Conservation (phyloP, 2,888 invertebrate genomes). For the Hirtodrosophila confusa region DNA sequence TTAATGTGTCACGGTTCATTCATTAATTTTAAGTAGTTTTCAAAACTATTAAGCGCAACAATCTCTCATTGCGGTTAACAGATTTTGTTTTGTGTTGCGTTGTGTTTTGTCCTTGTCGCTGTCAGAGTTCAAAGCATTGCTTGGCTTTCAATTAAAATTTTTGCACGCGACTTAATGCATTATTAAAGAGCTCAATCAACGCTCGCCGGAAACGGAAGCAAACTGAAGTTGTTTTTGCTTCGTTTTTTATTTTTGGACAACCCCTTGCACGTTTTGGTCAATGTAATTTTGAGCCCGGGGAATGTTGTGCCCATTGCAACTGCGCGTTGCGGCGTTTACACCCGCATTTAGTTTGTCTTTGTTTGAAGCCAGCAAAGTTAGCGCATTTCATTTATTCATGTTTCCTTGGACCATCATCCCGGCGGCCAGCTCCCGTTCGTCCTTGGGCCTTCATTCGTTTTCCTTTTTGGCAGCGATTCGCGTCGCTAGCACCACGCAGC, state of each 20-base stretch:
- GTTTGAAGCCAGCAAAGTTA: constrained; percentile 68
- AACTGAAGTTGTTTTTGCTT: constrained; percentile 27
- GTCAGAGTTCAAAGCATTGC: constrained; percentile 18
- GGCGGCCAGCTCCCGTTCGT: constrained; percentile 16
- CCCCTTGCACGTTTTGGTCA: constrained; percentile 9
- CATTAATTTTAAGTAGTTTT: constrained; percentile 73
- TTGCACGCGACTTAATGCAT: constrained; percentile 38
- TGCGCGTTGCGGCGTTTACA: constrained; percentile 59
- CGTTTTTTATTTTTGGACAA: constrained; percentile 12
- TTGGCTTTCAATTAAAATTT: constrained; percentile 43
- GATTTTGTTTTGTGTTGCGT: constrained; percentile 31
- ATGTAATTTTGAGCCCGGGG: background rate
- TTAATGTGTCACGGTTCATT: constrained; percentile 72
- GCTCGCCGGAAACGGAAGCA: constrained; percentile 60
- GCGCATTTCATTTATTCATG: constrained; percentile 79
- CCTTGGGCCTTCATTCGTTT: constrained; percentile 9
- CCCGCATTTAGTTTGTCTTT: constrained; percentile 72
- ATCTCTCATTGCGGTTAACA: constrained; percentile 46
- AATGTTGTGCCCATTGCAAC: constrained; percentile 36
- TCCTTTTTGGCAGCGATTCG: constrained; percentile 11
- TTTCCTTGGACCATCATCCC: constrained; percentile 58
- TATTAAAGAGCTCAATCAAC: constrained; percentile 72
- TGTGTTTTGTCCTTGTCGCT: constrained; percentile 7
- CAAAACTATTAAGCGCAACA: constrained; percentile 64
- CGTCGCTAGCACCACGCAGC: constrained; percentile 35